These are phyloP conservation scores for Callyntrura guangdongensis DNA, from an alignment of 2,888 invertebrate genomes.

Conservation along the genomic window DNA sequence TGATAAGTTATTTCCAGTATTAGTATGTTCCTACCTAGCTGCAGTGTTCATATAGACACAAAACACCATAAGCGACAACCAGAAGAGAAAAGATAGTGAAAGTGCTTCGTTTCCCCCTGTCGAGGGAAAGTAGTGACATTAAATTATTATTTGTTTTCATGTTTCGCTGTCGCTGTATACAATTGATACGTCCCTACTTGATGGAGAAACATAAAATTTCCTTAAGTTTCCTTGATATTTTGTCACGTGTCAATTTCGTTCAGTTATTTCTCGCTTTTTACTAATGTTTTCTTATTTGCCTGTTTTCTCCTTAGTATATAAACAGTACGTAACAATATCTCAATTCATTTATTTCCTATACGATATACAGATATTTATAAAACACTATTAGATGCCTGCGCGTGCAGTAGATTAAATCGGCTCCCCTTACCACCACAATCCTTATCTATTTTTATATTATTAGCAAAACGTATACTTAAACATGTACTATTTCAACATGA, in stretches of 20 bases:
- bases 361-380: not conserved
- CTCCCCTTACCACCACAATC: not conserved
- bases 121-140: too few species aligned
- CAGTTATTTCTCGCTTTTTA: constrained; percentile 8
- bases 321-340: not conserved
- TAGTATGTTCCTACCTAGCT: not conserved
- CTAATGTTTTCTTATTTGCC: constrained; percentile 19
- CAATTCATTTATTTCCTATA: not conserved
- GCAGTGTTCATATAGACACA: not conserved
- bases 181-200: not conserved
- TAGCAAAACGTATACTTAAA: not conserved
- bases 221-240: constrained; percentile 7
- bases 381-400: not conserved
- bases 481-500: not conserved
- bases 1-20: too few species aligned
- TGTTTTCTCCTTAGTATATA: constrained; percentile 7
- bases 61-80: not conserved
- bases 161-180: not conserved
- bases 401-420: constrained; percentile 3
- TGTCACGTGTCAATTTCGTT: not conserved
- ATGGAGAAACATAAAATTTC: not conserved
- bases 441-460: not conserved
- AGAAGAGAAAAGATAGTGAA: constrained; percentile 45
- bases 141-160: not conserved
- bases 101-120: not conserved